Evolutionary conservation across 1,140 invertebrate species (phyloP).

Genomic region (Sinonovacula constricta): DNA sequence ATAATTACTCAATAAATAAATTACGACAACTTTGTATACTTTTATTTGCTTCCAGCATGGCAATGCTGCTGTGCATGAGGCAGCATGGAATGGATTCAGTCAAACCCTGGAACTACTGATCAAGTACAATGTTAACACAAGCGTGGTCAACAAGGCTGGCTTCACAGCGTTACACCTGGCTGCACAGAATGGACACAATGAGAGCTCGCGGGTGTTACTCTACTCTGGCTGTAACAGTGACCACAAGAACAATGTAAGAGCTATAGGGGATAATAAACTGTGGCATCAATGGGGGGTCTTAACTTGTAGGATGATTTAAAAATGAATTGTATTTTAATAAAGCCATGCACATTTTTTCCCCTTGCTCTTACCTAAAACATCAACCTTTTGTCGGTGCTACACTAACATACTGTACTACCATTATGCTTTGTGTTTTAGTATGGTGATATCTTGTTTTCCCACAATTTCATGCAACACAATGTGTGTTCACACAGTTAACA

Average conservation of each 20-base stretch:
- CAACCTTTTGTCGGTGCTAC: too few species aligned
- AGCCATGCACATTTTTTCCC: background rate
- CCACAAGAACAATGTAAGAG: slow-evolving; percentile 93
- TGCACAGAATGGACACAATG: slow-evolving; percentile 97
- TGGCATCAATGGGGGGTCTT: too few species aligned
- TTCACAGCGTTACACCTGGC: slow-evolving; percentile 91
- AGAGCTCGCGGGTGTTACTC: slow-evolving; percentile 92
- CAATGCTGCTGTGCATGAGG: slow-evolving; percentile 95
- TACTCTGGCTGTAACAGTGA: slow-evolving; percentile 92
- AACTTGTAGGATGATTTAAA: background rate
- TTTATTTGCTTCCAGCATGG: too few species aligned
- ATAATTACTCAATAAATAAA: too few species aligned
- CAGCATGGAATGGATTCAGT: slow-evolving; percentile 96
- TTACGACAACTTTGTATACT: too few species aligned
- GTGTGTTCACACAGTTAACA: too few species aligned
- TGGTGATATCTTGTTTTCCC: too few species aligned
- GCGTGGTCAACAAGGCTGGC: slow-evolving; percentile 89
- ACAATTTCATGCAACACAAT: too few species aligned
- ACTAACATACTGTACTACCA: too few species aligned
- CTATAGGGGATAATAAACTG: too few species aligned
- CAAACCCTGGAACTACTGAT: slow-evolving; percentile 88
- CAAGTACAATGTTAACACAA: slow-evolving; percentile 85
- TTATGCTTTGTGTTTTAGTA: too few species aligned
- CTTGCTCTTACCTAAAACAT: background rate
- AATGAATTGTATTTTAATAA: background rate